These are phyloP conservation scores for Galaxias olidus DNA, from an alignment of 2,797 vertebrate genomes.

Conservation along the genomic window DNA sequence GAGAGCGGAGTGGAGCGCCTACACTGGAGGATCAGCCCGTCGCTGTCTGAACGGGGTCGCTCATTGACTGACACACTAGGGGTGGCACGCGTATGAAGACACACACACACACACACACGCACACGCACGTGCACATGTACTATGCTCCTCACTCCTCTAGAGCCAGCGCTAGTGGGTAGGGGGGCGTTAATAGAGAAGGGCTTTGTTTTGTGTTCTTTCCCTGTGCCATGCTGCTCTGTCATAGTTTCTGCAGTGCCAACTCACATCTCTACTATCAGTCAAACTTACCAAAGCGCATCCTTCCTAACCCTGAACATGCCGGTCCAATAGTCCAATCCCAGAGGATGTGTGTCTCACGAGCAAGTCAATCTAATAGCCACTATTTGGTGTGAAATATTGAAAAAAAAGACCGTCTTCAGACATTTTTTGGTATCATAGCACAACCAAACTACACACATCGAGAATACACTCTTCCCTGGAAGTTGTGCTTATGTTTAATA, in stretches of 20 bases:
- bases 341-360: neutral
- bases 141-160: slow-evolving; percentile 14
- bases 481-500: no score
- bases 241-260: slow-evolving; percentile 12
- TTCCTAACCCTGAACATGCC: neutral
- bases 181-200: slow-evolving; percentile 17
- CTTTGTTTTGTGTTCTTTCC: slow-evolving; percentile 31
- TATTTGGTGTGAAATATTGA: slow-evolving; percentile 4
- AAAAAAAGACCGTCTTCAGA: slow-evolving; percentile 15
- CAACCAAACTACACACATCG: slow-evolving; percentile 19
- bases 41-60: slow-evolving; percentile 22
- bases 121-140: slow-evolving; percentile 17
- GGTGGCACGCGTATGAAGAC: slow-evolving; percentile 21
- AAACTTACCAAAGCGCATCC: neutral
- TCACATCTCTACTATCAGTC: slow-evolving; percentile 7
- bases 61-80: slow-evolving; percentile 45
- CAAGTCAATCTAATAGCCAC: neutral
- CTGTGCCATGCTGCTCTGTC: slow-evolving; percentile 36
- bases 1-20: slow-evolving; percentile 39
- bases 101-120: slow-evolving; percentile 23
- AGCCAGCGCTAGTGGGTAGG: neutral
- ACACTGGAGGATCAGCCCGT: slow-evolving; percentile 46
- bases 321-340: neutral
- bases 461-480: no score
- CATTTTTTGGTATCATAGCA: slow-evolving; percentile 12